Conservation (phyloP, 2,797 vertebrate species). For the Hydrophis major region DNA sequence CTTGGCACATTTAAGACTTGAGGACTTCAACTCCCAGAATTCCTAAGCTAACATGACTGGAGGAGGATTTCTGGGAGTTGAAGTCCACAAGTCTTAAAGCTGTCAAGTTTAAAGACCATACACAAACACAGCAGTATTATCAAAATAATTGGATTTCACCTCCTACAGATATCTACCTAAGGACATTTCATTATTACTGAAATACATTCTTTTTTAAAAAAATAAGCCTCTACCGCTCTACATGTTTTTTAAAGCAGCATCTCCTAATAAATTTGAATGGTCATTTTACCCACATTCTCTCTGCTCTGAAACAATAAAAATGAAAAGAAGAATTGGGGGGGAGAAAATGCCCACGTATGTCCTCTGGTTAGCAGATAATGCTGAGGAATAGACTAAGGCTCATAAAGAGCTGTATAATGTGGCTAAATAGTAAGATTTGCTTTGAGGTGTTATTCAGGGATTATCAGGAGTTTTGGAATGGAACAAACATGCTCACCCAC, state of each 20-base stretch:
- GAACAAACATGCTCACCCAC: constrained; percentile 1
- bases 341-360: background rate
- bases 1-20: too few relatives aligned
- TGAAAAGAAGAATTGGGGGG: background rate
- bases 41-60: too few relatives aligned
- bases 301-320: background rate
- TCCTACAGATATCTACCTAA: background rate
- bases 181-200: background rate
- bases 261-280: background rate
- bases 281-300: background rate
- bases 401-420: background rate
- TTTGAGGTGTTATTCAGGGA: constrained; percentile 15
- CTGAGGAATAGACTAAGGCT: background rate
- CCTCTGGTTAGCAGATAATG: background rate
- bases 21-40: too few relatives aligned
- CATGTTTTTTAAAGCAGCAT: background rate
- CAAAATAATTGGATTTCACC: background rate
- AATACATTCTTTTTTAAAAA: background rate
- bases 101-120: background rate
- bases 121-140: background rate
- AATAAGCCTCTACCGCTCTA: background rate
- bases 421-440: constrained; percentile 6
- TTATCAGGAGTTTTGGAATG: constrained; percentile 18
- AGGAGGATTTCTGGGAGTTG: too few relatives aligned
- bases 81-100: too few relatives aligned